Percentiles rank a stretch among this genome's conserved stretches.
Evolutionary conservation across 2,113 vertebrate species (phyloP).

Genomic region (Vombatus ursinus): DNA sequence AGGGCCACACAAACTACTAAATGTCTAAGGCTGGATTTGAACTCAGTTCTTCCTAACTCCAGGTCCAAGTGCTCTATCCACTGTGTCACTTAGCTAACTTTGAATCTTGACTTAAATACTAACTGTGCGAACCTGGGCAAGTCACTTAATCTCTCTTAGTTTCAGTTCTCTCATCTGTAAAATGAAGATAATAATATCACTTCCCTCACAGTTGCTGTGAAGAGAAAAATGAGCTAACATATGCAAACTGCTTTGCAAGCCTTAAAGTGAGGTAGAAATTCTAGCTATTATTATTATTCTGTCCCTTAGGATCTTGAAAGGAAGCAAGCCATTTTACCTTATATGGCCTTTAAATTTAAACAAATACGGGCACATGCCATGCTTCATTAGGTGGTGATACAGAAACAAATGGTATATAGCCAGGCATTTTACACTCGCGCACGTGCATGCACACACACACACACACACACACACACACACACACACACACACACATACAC

Average conservation of each 20-base stretch:
- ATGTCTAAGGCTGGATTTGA: neutral
- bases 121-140: neutral
- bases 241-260: neutral
- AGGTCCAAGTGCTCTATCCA: neutral
- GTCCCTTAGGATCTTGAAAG: constrained; percentile 39
- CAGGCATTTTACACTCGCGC: neutral
- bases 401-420: constrained; percentile 2
- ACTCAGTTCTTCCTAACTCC: neutral
- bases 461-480: too few relatives aligned
- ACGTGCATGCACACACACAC: neutral
- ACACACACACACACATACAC: too few relatives aligned
- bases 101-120: neutral
- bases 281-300: neutral
- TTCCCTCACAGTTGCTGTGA: neutral
- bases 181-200: neutral
- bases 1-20: neutral
- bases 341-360: constrained; percentile 50
- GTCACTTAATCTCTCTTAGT: neutral
- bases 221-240: neutral
- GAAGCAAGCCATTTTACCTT: constrained; percentile 40
- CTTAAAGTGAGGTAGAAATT: neutral
- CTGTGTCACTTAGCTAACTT: neutral
- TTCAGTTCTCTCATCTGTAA: neutral
- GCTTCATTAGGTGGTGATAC: constrained; percentile 17
- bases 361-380: constrained; percentile 40